phyloP scores from a whole-genome alignment of 2,888 invertebrate genomes.

The Lasioglossum pauxillum region DNA sequence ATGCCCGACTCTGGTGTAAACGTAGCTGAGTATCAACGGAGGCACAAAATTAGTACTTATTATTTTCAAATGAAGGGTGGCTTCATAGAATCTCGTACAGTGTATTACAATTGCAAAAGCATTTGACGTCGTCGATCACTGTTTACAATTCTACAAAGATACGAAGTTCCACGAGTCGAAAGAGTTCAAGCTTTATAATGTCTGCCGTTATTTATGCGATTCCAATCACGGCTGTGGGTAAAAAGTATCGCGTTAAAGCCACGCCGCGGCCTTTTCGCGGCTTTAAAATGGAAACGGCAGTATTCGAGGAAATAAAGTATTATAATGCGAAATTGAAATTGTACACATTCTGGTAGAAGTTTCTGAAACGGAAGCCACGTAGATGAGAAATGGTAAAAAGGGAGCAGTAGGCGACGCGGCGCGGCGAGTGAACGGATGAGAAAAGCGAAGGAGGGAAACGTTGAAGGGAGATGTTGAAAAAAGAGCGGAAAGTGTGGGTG shows the following conservation, averaged over 20 bases:
- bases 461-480: conserved; percentile 13
- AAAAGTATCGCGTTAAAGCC: not conserved
- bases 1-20: too few relatives aligned
- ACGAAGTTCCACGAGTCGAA: not conserved
- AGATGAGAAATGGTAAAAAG: not conserved
- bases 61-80: too few relatives aligned
- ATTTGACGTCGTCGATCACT: too few relatives aligned
- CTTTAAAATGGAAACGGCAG: not conserved
- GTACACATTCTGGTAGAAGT: not conserved
- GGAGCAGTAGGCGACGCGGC: not conserved
- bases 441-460: conserved; percentile 22
- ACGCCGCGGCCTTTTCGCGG: not conserved
- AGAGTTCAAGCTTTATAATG: too few relatives aligned
- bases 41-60: too few relatives aligned
- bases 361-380: not conserved
- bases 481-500: conserved; percentile 40
- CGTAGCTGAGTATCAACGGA: too few relatives aligned
- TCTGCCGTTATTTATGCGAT: not conserved
- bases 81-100: too few relatives aligned
- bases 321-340: not conserved
- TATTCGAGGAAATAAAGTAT: conserved; percentile 5
- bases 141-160: too few relatives aligned
- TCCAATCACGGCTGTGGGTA: not conserved
- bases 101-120: too few relatives aligned
- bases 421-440: not conserved